These are phyloP conservation scores for Lycocorax pyrrhopterus DNA, from an alignment of 2,113 vertebrate species.

Conservation along the genomic window DNA sequence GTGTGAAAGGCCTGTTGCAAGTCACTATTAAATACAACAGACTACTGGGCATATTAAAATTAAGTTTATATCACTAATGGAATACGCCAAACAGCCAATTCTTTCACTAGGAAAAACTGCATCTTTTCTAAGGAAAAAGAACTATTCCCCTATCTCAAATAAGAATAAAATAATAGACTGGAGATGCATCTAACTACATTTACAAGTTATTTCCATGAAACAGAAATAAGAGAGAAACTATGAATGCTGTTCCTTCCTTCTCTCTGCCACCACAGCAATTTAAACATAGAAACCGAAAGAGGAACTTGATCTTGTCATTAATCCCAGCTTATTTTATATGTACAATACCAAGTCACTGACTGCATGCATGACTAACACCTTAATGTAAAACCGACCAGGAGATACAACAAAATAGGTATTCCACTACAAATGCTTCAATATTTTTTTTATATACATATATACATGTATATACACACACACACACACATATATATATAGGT, in stretches of 20 bases:
- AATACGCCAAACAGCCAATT: not conserved
- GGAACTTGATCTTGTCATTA: not conserved
- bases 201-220: not conserved
- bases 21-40: not conserved
- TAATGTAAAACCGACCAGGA: not conserved
- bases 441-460: not conserved
- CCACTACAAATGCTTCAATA: not conserved
- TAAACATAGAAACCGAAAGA: not conserved
- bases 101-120: not conserved
- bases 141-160: not conserved
- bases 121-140: not conserved
- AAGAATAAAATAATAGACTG: not conserved
- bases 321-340: not conserved
- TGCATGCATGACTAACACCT: not conserved
- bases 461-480: not conserved
- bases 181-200: not conserved
- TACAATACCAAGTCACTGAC: not conserved
- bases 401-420: not conserved
- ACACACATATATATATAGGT: too few relatives aligned
- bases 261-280: not conserved
- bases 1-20: not conserved
- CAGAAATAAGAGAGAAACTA: not conserved
- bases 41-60: not conserved
- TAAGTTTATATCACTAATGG: not conserved
- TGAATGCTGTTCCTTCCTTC: not conserved